Base-by-base conservation (phyloP, 2,797 vertebrate genomes). In the Tapera naevia region DNA sequence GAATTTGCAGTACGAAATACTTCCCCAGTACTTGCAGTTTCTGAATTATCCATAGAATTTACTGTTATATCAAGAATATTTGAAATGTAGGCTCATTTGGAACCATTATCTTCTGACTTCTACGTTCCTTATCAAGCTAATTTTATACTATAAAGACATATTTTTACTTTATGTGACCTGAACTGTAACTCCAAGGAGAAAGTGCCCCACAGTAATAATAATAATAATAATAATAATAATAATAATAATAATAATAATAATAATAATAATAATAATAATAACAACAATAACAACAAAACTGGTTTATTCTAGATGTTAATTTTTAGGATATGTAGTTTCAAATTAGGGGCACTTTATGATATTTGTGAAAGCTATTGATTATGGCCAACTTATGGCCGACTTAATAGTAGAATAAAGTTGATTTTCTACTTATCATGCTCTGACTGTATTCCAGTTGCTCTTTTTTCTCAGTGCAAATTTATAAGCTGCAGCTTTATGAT, bases 111-210 rank as follows among this genome's bases (percentile, higher is more conserved):
- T 96, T 95, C 76, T 96, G 88, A 83, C 33, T 92, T 95, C 84
- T 95, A 41, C 89, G 80, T 93, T 94, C 78, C 89, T 97, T 97
- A 96, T 92, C 79, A 87, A 85, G 92, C 61, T 92, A 27, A 91
- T 94, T 71, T 92, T 92, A 22, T 88, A 83, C 51, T 96, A 96
- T 95, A 82, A 91, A 93, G 80, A 54, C 14, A 28, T 53, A 62
- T 88, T 94, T 81, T 91, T 73, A 75, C 79, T 92, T 61, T 58
- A 64, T 57, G 37, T 83, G 78, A 86, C 64, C 58, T 97, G 95
- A 96, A 81, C 33, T 90, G 53, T 87, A 93, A 95, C 94, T 84
- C 46, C 86, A 95, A 89, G 67, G 70, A 89, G 67, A 94, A 87
- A 64, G 24, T 93, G 39, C 4, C 57, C 9, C 12, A 64, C 17